Conservation (phyloP, 1,140 invertebrate species). For the Brachystomella parvula region DNA sequence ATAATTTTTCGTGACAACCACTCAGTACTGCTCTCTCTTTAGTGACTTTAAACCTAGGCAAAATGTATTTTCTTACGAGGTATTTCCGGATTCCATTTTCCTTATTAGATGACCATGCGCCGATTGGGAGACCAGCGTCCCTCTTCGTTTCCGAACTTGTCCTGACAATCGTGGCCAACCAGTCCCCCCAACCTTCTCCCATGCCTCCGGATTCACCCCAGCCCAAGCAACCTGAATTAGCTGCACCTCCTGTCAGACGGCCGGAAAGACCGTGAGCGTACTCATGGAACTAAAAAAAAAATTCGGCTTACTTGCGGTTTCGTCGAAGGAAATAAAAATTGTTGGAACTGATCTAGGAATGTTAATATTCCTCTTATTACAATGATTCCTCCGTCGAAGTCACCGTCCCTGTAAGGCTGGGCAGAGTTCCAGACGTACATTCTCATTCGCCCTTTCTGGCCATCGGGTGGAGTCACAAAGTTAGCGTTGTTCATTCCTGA, state of each 20-base stretch:
- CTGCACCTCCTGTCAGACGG: not conserved
- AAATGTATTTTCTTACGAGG: not conserved
- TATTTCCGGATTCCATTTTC: not conserved
- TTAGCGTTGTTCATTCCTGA: no score
- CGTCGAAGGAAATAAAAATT: no score
- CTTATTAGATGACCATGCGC: not conserved
- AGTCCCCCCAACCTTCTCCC: no score
- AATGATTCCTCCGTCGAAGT: conserved; percentile 2
- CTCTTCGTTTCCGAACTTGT: not conserved
- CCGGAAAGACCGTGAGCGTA: not conserved
- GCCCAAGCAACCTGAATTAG: no score
- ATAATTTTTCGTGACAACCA: no score
- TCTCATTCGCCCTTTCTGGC: not conserved
- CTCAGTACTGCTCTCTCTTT: no score
- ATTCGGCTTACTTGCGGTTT: not conserved
- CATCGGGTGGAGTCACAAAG: not conserved
- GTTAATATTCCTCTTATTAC: not conserved
- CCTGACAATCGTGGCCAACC: not conserved
- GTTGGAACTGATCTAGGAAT: no score
- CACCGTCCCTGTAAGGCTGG: not conserved
- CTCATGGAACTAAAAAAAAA: not conserved
- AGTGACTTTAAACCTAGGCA: not conserved
- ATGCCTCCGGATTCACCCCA: no score
- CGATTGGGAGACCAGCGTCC: not conserved
- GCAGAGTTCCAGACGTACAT: not conserved